Conservation (phyloP, 1,140 invertebrate genomes). For the Leptinotarsa defecta region DNA sequence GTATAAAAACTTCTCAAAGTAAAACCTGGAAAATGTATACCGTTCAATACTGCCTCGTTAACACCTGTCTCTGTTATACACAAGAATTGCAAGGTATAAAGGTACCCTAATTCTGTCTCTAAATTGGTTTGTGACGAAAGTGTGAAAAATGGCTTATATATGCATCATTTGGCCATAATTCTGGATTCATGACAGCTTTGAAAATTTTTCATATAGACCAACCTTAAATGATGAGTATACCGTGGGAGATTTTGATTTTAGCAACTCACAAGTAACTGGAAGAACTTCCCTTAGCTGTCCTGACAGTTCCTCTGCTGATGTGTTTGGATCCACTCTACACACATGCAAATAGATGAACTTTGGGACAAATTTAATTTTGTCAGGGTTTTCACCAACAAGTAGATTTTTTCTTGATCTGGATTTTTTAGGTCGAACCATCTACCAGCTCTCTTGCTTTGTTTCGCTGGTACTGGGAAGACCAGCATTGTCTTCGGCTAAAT, state of each 20-base stretch:
- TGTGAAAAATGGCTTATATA: too few species aligned
- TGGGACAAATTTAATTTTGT: background rate
- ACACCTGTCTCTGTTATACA: too few species aligned
- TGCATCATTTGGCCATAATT: too few species aligned
- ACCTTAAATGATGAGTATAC: background rate
- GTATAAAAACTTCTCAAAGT: too few species aligned
- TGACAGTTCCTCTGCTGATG: background rate
- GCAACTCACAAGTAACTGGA: slow-evolving; percentile 10
- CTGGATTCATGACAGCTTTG: too few species aligned
- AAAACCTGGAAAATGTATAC: too few species aligned
- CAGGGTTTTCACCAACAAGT: background rate
- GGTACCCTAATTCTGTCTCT: too few species aligned
- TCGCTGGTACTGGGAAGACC: background rate
- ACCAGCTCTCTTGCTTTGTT: background rate
- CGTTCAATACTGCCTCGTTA: too few species aligned
- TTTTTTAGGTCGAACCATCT: background rate
- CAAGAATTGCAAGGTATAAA: too few species aligned
- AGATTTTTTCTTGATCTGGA: background rate
- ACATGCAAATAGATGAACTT: slow-evolving; percentile 7
- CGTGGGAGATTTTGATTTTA: background rate
- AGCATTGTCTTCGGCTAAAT: background rate
- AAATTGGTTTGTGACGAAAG: too few species aligned
- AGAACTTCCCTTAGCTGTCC: background rate
- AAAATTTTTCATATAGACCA: too few species aligned
- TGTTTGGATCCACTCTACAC: slow-evolving; percentile 12